These are phyloP conservation scores for Sphaeridia pumilis DNA, from an alignment of 2,888 invertebrate genomes.

Conservation along the genomic window DNA sequence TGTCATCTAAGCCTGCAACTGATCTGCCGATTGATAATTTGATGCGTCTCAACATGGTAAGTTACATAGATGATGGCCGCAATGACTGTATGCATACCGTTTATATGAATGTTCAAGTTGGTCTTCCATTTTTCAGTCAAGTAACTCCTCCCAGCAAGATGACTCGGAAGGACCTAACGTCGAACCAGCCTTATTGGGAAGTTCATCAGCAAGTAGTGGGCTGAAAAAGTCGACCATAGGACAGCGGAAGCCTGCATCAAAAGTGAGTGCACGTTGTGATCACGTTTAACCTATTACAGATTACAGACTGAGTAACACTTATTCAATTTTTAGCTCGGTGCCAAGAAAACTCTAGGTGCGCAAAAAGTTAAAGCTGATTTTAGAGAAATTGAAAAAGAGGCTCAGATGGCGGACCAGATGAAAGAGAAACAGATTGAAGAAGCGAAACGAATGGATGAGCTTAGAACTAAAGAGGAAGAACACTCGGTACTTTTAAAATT, in stretches of 20 bases:
- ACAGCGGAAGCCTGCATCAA: constrained; percentile 54
- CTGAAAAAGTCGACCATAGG: constrained; percentile 59
- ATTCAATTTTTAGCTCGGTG: constrained; percentile 54
- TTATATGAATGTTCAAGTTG: not conserved
- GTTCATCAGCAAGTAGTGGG: constrained; percentile 37
- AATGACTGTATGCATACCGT: no score
- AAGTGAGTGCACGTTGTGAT: constrained; percentile 45
- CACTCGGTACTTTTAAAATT: constrained; percentile 40
- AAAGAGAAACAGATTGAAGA: constrained; percentile 40
- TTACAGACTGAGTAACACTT: not conserved
- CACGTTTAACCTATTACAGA: not conserved
- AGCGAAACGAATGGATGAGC: constrained; percentile 24
- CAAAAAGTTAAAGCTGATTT: constrained; percentile 91
- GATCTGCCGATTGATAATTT: constrained; percentile 30
- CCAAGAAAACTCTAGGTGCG: constrained; percentile 81
- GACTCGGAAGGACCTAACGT: constrained; percentile 42
- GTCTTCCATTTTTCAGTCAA: not conserved
- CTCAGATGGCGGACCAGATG: constrained; percentile 69
- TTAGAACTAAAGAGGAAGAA: constrained; percentile 52
- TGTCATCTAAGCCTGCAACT: constrained; percentile 20
- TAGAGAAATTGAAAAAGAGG: constrained; percentile 83
- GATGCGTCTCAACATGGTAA: constrained; percentile 22
- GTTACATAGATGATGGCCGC: not conserved
- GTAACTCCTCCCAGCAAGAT: constrained; percentile 1
- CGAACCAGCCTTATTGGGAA: constrained; percentile 41